These are phyloP conservation scores for Heliconius hermathena DNA, from an alignment of 1,140 invertebrate species.

Conservation along the genomic window DNA sequence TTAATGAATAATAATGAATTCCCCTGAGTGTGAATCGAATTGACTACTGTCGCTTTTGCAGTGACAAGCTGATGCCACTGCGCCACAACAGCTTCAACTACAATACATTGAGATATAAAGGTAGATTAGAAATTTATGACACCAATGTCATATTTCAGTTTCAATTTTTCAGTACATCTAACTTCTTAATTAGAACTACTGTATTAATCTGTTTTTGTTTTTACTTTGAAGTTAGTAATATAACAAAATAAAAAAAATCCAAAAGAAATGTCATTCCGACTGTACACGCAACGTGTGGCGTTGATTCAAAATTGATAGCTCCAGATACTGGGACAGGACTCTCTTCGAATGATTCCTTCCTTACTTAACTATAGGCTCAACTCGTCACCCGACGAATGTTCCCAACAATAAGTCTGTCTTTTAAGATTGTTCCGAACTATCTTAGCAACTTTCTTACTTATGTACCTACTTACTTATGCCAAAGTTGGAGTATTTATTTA, in stretches of 20 bases:
- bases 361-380: conserved; percentile 27
- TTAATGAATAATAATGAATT: too few relatives aligned
- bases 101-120: too few relatives aligned
- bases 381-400: neutral
- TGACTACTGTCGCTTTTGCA: too few relatives aligned
- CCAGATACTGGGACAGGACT: conserved; percentile 10
- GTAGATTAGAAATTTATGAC: too few relatives aligned
- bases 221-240: too few relatives aligned
- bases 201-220: too few relatives aligned
- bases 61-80: too few relatives aligned
- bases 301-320: conserved; percentile 51
- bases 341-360: conserved; percentile 6
- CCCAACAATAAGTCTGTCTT: conserved; percentile 5
- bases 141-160: too few relatives aligned
- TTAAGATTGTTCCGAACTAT: neutral
- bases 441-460: conserved; percentile 2
- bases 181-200: too few relatives aligned
- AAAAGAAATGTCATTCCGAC: neutral
- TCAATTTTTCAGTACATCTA: too few relatives aligned
- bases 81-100: too few relatives aligned
- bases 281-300: conserved; percentile 39
- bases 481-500: neutral
- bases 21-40: too few relatives aligned
- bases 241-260: neutral
- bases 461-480: neutral